Evolutionary conservation across 2,797 vertebrate genomes (phyloP).

Genomic region (Lacerta bilineata): DNA sequence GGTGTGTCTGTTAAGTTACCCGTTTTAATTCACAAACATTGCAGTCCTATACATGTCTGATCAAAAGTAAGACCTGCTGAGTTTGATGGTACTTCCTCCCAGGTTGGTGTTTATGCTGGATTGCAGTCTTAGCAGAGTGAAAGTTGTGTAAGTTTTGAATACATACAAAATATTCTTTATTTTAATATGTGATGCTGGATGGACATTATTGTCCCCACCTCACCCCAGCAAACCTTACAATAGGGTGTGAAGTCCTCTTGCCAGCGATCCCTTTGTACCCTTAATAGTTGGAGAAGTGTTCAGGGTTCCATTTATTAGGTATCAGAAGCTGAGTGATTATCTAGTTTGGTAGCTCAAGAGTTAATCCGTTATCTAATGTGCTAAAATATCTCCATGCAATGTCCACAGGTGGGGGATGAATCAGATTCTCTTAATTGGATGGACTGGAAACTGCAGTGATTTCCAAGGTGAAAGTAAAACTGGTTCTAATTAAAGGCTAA

Average conservation of each 20-base stretch:
- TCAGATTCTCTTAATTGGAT: slow-evolving; percentile 55
- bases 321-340: neutral
- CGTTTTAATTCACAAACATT: no score
- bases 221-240: slow-evolving; percentile 9
- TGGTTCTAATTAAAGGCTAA: slow-evolving; percentile 71
- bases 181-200: neutral
- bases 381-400: slow-evolving; percentile 29
- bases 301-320: neutral
- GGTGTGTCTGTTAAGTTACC: no score
- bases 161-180: neutral
- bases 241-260: neutral
- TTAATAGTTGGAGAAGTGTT: neutral
- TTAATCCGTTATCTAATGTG: slow-evolving; percentile 51
- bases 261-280: neutral
- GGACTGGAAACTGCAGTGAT: slow-evolving; percentile 52
- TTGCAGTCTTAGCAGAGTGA: neutral
- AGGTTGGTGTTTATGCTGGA: no score
- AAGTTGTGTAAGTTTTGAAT: slow-evolving; percentile 18
- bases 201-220: neutral
- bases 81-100: no score
- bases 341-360: slow-evolving; percentile 5
- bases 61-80: no score
- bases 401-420: slow-evolving; percentile 63
- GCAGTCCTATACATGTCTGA: no score
- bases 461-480: slow-evolving; percentile 69